A percentile compares a stretch with the other conserved stretches of the same genome.
phyloP scores from a whole-genome alignment of 2,888 invertebrate species.

The Elegia similella region DNA sequence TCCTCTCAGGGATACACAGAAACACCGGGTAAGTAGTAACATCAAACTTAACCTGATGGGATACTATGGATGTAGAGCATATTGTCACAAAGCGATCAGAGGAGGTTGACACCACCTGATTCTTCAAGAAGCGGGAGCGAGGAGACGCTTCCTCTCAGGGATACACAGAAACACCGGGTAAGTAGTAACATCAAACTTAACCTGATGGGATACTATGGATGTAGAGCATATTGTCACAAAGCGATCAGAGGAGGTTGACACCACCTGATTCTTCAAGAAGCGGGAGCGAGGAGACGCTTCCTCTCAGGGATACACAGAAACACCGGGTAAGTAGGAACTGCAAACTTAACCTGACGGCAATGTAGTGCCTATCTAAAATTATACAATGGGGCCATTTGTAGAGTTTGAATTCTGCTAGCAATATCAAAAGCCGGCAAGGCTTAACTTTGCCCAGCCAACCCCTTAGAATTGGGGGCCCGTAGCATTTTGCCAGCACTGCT shows the following conservation, averaged over 20 bases:
- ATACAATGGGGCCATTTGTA: no score
- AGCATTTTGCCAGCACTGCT: no score
- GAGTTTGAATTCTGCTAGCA: no score
- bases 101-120: conserved; percentile 67
- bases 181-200: no score
- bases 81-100: conserved; percentile 75
- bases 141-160: conserved; percentile 65
- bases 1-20: conserved; percentile 62
- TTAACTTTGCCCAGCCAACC: no score
- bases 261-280: conserved; percentile 72
- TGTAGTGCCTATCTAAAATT: no score
- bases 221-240: conserved; percentile 56
- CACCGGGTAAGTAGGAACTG: conserved; percentile 57
- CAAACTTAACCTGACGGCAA: no score
- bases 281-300: conserved; percentile 71
- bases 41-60: no score
- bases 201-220: no score
- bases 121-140: conserved; percentile 74
- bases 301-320: conserved; percentile 62
- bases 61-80: no score
- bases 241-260: conserved; percentile 66
- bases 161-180: conserved; percentile 66
- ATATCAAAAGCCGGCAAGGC: no score
- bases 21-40: conserved; percentile 58
- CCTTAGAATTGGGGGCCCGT: no score